These are phyloP conservation scores for Caenorhabditis afra DNA, from an alignment of 2,888 invertebrate species.

Conservation along the genomic window DNA sequence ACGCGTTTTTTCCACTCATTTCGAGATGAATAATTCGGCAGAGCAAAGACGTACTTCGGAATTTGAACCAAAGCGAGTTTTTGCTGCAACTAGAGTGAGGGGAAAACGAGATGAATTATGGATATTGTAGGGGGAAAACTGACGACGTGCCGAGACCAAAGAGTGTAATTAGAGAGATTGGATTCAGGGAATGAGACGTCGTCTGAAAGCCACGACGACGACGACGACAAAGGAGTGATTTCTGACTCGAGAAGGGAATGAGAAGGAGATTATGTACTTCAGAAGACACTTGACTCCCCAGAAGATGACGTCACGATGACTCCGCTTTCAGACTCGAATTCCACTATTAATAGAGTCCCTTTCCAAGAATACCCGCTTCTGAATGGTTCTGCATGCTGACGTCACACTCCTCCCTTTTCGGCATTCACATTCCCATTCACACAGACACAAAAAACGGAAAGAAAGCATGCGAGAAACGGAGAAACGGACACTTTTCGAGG, in stretches of 20 bases:
- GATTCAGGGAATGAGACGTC: neutral
- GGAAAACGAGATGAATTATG: conserved; percentile 13
- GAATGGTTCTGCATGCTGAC: conserved; percentile 24
- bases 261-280: neutral
- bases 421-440: conserved; percentile 49
- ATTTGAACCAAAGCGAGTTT: conserved; percentile 35
- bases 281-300: neutral
- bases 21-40: conserved; percentile 47
- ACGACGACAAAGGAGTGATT: neutral
- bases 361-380: conserved; percentile 24
- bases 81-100: conserved; percentile 48
- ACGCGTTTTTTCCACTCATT: conserved; percentile 21
- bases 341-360: conserved; percentile 13
- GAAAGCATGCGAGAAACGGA: conserved; percentile 33
- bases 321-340: neutral
- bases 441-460: conserved; percentile 26
- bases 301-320: conserved; percentile 12
- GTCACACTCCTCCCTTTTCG: conserved; percentile 27
- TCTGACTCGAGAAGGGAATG: neutral
- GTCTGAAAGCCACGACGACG: too few relatives aligned
- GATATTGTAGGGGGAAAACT: conserved; percentile 12
- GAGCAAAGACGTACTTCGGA: conserved; percentile 55
- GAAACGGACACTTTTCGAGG: conserved; percentile 26
- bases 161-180: conserved; percentile 43
- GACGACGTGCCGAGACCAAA: conserved; percentile 4